Conservation (phyloP, 2,888 invertebrate species). For the Diachrysia chrysitis region DNA sequence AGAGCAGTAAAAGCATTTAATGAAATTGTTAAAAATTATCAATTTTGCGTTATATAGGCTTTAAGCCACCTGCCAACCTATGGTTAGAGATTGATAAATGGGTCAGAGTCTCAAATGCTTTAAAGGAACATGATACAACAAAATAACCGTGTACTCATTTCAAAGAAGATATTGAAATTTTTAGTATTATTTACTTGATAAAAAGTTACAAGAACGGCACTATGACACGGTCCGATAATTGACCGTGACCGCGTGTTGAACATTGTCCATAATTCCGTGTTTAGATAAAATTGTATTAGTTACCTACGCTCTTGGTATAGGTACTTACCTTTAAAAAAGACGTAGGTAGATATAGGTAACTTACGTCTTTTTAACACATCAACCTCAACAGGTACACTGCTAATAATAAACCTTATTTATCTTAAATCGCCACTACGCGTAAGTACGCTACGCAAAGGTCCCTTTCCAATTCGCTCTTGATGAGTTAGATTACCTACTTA, state of each 20-base stretch:
- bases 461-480: neutral
- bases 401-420: neutral
- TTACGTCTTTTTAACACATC: neutral
- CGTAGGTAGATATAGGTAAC: too few species aligned
- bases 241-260: constrained; percentile 67
- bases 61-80: too few species aligned
- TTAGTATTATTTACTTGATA: constrained; percentile 58
- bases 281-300: constrained; percentile 57
- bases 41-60: too few species aligned
- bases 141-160: constrained; percentile 22
- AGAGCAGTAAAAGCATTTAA: too few species aligned
- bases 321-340: neutral
- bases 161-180: constrained; percentile 45
- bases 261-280: constrained; percentile 65
- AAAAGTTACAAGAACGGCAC: constrained; percentile 64
- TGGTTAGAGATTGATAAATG: neutral
- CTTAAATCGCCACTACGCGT: neutral
- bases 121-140: constrained; percentile 16
- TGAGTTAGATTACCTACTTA: neutral
- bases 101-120: neutral
- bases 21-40: too few species aligned
- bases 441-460: neutral
- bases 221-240: constrained; percentile 70
- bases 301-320: constrained; percentile 15
- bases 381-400: neutral